Base-by-base conservation (phyloP, 1,140 invertebrate genomes). In the Bradynema listronoti region DNA sequence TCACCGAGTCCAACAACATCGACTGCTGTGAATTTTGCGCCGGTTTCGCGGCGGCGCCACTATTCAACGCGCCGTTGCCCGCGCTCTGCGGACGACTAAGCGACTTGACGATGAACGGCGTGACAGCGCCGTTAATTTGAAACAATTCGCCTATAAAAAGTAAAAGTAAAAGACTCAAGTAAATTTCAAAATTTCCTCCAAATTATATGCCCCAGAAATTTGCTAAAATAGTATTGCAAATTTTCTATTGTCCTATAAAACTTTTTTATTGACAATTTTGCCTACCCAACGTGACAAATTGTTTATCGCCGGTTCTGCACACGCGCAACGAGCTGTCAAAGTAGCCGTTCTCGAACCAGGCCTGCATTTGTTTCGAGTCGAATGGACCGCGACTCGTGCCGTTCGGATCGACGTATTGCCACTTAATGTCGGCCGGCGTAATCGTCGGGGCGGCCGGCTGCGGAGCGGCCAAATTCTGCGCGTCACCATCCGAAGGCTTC, bases 351-450 rank as follows among this genome's bases (percentile, higher is more conserved):
- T 27, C 34, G 41, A 65, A 68, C 65, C 65, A 68, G 11, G 59
- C 67, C 29, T 71, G 67, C 65, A 68, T 68, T 45, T 68, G 66
- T 24, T 47, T 30, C 9, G 46, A 39, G 39, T 71, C 67, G 49
- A 71, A 68, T 3, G 65, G 65, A 11, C 65, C 65, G n/a, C 67
- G 57, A 25, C 59, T 49, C 5, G 57, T 34, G 4, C 56, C 51
- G 9, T 43, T 43, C 16, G 65, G 65, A 42, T 71, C 67, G 22
- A 68, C 56, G 41, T 68, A 68, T 36, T 32, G 53, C 65, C 65
- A 68, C 36, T 69, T 29, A 39, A 39, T 39, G 11, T 39, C 19
- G 11, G 11, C 36, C 19, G 36, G 36, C 27, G 14, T 36, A 14
- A 33, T 30, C 25, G 33, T 4, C 30, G 16, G 25, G 36, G 14